Evolutionary conservation across 2,113 vertebrate species (phyloP).

Genomic region (Pica pica): DNA sequence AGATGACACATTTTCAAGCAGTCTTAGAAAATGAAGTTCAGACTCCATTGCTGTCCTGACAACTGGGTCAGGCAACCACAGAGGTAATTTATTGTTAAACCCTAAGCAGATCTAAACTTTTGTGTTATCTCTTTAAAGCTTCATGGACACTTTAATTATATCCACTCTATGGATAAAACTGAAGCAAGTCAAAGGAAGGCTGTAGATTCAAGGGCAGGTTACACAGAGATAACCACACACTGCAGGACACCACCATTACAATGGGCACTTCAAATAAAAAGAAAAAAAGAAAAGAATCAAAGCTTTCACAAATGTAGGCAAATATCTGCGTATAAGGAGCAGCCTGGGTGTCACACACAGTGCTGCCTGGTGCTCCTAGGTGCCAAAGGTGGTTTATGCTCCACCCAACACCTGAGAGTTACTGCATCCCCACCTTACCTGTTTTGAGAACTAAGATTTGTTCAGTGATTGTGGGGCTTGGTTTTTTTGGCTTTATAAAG

Average conservation of each 20-base stretch:
- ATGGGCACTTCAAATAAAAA: neutral
- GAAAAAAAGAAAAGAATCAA: neutral
- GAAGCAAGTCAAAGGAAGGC: slow-evolving; percentile 19
- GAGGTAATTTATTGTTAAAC: neutral
- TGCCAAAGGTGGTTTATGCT: accelerated
- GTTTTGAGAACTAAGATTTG: neutral
- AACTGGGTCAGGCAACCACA: neutral
- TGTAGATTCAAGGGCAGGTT: slow-evolving; percentile 30
- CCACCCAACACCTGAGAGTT: neutral
- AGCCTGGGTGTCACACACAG: neutral
- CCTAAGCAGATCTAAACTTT: slow-evolving; percentile 27
- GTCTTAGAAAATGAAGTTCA: neutral
- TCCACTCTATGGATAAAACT: slow-evolving; percentile 5
- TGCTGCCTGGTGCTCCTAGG: neutral
- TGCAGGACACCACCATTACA: neutral
- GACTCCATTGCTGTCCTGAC: neutral
- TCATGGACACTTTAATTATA: slow-evolving; percentile 20
- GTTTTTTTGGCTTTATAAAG: neutral
- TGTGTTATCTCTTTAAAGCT: slow-evolving; percentile 19
- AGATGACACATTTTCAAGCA: neutral
- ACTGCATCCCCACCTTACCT: accelerated
- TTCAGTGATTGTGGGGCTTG: accelerated
- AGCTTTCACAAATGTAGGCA: neutral
- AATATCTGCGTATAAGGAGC: neutral
- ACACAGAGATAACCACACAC: neutral